Evolutionary conservation across 1,140 invertebrate genomes (phyloP), one percentile per base, ranked within the genome.

Genomic region (Zaprionus ornatus): DNA sequence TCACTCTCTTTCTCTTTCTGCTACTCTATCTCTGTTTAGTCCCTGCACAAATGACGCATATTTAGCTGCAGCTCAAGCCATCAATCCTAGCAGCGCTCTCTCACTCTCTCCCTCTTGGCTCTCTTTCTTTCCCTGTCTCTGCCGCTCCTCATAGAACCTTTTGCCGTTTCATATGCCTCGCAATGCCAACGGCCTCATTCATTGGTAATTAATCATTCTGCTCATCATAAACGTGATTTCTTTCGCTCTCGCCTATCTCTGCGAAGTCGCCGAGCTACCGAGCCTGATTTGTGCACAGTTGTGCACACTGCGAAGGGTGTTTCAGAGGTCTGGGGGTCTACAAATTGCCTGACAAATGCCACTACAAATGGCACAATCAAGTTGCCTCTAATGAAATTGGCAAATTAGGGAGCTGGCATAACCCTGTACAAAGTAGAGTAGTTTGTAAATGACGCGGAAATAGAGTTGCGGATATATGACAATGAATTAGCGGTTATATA

Each of bases 141-240:
- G 19, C n/a, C 35, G 15, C 48, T 66, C 70, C 76, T 52, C 37
- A 63, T 57, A 64, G 67, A 70, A 65, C 21, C 77, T 77, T 63
- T 52, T 55, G 32, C 62, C 42, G 40, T 64, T 74, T 55, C 74
- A 61, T 71, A 65, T 74, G 69, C 65, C 74, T 67, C 23, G 59
- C 74, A 50, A 77, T 88, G 83, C 68, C 77, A 77, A 77, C 77
- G 77, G 77, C 84, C 84, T 87, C 84, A 87, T 87, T 88, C 80
- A 90, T 87, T 87, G 84, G 84, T 82, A 87, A 87, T 87, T 87
- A 87, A 87, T 87, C 84, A 87, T 87, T 87, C 82, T 80, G 74
- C 85, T 87, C 84, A 87, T 88, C 84, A 87, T 87, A 87, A 87
- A 87, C 84, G 84, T 87, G 84, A 87, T 87, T 87, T 87, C 74